Evolutionary conservation across 1,140 invertebrate genomes (phyloP), one percentile per base, ranked within the genome.

Genomic region (Phymorhynchus buccinoides): DNA sequence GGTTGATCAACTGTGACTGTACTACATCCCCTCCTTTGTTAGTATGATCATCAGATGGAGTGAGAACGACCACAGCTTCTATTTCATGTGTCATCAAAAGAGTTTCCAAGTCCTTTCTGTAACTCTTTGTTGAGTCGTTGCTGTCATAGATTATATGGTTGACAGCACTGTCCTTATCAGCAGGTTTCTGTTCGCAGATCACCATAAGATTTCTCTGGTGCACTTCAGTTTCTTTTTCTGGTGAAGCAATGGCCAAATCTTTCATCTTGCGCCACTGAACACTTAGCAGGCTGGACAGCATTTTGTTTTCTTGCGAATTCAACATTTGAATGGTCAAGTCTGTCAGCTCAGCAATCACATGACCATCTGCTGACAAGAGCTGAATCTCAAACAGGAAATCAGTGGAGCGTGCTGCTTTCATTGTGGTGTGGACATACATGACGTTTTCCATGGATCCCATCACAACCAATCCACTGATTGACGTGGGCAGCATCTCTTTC

Each of bases 331-430:
- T 80, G 14, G 52, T 62, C 1, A 86, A 77, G 30, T 84, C 85
- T 4, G 78, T 81, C 35, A 86, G 27, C 75, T 89, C 88, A n/a
- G 85, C 87, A 30, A 90, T 86, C 7, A 89, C 86, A 42, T 87
- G 79, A 1, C 89, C 89, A 35, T 87, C 87, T 3, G 77, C 44
- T 32, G 86, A 83, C 2, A 88, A 48, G 3, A 90, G 86, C 27
- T 86, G 42, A 4, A 83, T 44, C 37, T 88, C 87, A 68, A 87
- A 89, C 16, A 84, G n/a, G 16, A 80, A 87, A 73, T 77, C 27
- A 14, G 66, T 48, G 2, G 48, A 9, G 77, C 42, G 52, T 27
- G 73, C 42, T 16, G 30, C 32, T 77, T 86, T 86, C 27, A 83
- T n/a, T 32, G 71, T 79, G 2, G 85, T 52, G 81, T 86, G 77